These are phyloP conservation scores for Iphiclides podalirius DNA, from an alignment of 2,888 invertebrate species.

Conservation along the genomic window DNA sequence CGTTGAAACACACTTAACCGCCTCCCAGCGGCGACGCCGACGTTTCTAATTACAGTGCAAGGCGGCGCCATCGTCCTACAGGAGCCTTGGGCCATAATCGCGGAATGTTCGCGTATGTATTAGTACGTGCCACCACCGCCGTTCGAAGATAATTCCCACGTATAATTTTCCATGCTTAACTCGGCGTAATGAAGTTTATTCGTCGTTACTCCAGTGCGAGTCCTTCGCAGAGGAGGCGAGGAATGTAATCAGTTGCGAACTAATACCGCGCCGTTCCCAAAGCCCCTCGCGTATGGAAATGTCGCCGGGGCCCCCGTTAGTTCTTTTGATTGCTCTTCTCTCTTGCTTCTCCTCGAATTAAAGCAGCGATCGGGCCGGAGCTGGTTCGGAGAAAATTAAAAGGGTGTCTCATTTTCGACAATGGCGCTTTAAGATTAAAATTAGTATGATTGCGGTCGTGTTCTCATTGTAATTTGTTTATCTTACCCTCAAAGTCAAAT, in stretches of 20 bases:
- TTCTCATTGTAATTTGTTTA: slow-evolving; percentile 47
- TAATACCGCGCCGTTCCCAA: slow-evolving; percentile 71
- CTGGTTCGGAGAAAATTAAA: slow-evolving; percentile 73
- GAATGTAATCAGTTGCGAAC: slow-evolving; percentile 79
- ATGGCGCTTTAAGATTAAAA: slow-evolving; percentile 64
- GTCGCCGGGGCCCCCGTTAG: slow-evolving; percentile 70
- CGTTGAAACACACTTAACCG: slow-evolving; percentile 17
- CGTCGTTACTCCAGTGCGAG: slow-evolving; percentile 75
- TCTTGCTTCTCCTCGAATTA: slow-evolving; percentile 73
- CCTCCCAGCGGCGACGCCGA: slow-evolving; percentile 50
- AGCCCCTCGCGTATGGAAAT: slow-evolving; percentile 75
- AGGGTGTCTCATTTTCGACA: slow-evolving; percentile 67
- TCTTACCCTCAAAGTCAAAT: slow-evolving; percentile 55
- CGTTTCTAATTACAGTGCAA: slow-evolving; percentile 41
- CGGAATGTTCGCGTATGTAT: slow-evolving; percentile 43
- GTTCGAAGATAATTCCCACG: slow-evolving; percentile 75
- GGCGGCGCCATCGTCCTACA: slow-evolving; percentile 25
- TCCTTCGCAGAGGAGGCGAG: slow-evolving; percentile 65
- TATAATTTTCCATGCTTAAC: slow-evolving; percentile 78
- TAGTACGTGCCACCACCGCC: slow-evolving; percentile 51
- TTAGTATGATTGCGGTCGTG: slow-evolving; percentile 66
- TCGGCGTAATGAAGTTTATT: slow-evolving; percentile 77
- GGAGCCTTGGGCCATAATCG: slow-evolving; percentile 25
- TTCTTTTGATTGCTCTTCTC: slow-evolving; percentile 79
- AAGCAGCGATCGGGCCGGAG: slow-evolving; percentile 67